Conservation (phyloP, 2,888 invertebrate genomes). For the Yponomeuta malinellus region DNA sequence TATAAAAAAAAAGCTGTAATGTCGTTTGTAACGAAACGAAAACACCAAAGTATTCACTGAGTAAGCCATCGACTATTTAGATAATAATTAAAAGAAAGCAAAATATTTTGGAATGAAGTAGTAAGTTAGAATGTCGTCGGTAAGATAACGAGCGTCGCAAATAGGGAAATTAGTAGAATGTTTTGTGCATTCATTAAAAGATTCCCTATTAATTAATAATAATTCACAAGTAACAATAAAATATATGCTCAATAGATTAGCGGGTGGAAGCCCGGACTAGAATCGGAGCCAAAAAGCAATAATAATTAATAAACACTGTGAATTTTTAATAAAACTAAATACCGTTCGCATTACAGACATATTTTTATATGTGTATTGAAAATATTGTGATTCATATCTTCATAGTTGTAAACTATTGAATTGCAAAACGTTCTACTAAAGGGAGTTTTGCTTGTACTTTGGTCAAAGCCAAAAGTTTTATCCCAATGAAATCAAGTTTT, state of each 20-base stretch:
- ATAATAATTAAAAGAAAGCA: conserved; percentile 67
- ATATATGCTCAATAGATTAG: conserved; percentile 65
- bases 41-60: conserved; percentile 71
- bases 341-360: conserved; percentile 29
- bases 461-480: not conserved
- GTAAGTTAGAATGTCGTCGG: conserved; percentile 44
- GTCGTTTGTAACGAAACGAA: conserved; percentile 65
- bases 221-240: conserved; percentile 38
- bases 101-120: conserved; percentile 65
- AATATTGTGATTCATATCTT: conserved; percentile 72
- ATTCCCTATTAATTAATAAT: conserved; percentile 48
- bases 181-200: conserved; percentile 49
- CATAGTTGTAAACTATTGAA: conserved; percentile 63
- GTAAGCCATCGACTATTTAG: conserved; percentile 73
- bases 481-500: conserved; percentile 6
- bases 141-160: conserved; percentile 44
- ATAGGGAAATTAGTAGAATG: conserved; percentile 55
- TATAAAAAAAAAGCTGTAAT: conserved; percentile 12
- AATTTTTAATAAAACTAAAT: conserved; percentile 42
- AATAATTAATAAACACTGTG: conserved; percentile 48
- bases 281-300: conserved; percentile 58
- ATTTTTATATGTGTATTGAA: conserved; percentile 73
- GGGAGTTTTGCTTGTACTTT: conserved; percentile 16
- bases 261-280: conserved; percentile 34
- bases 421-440: conserved; percentile 65